Percentiles rank a stretch among this genome's conserved stretches.
These are phyloP conservation scores for Drosophila saltans DNA, from an alignment of 1,140 invertebrate species.

Conservation along the genomic window DNA sequence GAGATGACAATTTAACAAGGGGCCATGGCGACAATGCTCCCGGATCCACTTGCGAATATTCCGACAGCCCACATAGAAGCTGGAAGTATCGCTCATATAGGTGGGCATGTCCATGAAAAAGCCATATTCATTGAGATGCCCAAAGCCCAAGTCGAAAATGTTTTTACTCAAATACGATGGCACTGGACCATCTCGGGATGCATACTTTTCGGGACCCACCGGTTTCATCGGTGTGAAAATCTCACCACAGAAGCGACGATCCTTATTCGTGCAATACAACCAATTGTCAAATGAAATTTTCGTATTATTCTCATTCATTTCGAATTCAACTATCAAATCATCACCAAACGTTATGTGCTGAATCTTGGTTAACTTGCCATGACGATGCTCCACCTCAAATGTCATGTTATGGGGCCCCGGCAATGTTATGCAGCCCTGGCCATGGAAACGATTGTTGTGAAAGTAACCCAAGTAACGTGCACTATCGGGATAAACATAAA, in stretches of 20 bases:
- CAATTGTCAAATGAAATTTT: conserved; percentile 37
- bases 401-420: conserved; percentile 20
- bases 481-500: conserved; percentile 59
- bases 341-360: conserved; percentile 53
- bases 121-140: conserved; percentile 19
- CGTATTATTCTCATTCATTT: background rate
- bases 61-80: conserved; percentile 43
- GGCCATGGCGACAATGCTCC: conserved; percentile 55
- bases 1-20: conserved; percentile 2
- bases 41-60: conserved; percentile 49
- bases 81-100: background rate
- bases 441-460: conserved; percentile 54
- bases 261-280: conserved; percentile 44
- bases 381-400: conserved; percentile 47
- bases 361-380: conserved; percentile 48
- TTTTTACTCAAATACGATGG: conserved; percentile 19
- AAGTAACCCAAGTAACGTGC: conserved; percentile 56
- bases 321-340: conserved; percentile 39
- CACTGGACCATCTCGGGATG: conserved; percentile 16
- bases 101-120: conserved; percentile 21
- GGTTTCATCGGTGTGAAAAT: background rate
- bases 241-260: conserved; percentile 55
- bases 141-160: conserved; percentile 60
- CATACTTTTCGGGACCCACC: conserved; percentile 34
- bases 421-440: conserved; percentile 42